phyloP scores from a whole-genome alignment of 1,140 invertebrate genomes.

The Lepidurus arcticus region DNA sequence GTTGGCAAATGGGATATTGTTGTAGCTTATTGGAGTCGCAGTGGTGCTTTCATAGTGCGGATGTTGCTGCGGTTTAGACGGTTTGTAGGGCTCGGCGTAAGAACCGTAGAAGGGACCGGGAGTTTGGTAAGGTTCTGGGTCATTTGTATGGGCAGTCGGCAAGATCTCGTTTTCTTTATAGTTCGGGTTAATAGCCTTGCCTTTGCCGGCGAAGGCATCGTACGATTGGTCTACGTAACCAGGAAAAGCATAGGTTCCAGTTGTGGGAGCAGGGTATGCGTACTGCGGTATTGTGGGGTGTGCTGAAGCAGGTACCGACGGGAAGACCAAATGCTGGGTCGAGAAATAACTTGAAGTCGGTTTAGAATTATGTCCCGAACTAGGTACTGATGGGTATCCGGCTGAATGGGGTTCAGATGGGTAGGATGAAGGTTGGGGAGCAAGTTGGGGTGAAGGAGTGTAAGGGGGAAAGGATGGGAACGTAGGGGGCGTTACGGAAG shows the following conservation, averaged over 20 bases:
- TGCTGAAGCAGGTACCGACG: not conserved
- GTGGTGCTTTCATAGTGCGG: not conserved
- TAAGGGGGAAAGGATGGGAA: not conserved
- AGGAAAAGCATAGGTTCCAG: not conserved
- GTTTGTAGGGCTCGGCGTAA: not conserved
- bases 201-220: not conserved
- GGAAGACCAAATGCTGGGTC: not conserved
- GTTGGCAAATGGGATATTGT: not conserved
- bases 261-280: not conserved
- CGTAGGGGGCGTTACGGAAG: no score
- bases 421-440: not conserved
- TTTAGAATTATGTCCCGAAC: not conserved
- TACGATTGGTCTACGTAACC: not conserved
- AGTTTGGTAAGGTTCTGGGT: not conserved
- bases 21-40: not conserved
- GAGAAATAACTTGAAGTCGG: not conserved
- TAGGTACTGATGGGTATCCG: not conserved
- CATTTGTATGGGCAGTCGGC: not conserved
- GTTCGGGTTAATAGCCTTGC: not conserved
- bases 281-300: not conserved
- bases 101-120: not conserved
- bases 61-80: not conserved
- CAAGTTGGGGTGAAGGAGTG: not conserved
- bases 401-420: not conserved
- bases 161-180: conserved; percentile 7